These are phyloP conservation scores for Okapia johnstoni DNA, from an alignment of 2,113 vertebrate genomes.

Conservation along the genomic window DNA sequence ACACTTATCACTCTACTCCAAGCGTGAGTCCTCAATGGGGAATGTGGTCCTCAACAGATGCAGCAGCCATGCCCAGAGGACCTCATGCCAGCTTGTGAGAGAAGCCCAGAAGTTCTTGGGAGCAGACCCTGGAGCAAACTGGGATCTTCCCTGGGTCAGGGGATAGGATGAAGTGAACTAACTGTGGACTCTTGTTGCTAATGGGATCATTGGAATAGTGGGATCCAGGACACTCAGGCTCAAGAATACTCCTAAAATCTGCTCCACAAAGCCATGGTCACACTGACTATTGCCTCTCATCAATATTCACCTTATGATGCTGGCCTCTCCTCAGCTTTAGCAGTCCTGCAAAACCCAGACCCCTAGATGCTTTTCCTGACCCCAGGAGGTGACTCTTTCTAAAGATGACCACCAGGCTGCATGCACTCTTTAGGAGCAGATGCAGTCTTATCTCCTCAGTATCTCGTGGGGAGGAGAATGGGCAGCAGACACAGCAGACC, in stretches of 20 bases:
- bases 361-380: neutral
- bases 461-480: neutral
- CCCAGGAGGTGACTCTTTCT: neutral
- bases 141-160: neutral
- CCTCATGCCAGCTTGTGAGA: neutral
- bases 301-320: neutral
- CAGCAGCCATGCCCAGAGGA: neutral
- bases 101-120: neutral
- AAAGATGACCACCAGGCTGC: neutral
- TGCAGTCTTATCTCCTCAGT: neutral
- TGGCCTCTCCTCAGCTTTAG: neutral
- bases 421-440: neutral
- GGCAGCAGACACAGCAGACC: neutral
- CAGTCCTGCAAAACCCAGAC: neutral
- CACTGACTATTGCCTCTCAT: neutral
- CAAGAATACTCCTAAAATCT: neutral
- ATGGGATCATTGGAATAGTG: neutral
- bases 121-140: neutral
- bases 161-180: neutral
- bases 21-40: neutral
- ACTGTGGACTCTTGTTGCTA: neutral
- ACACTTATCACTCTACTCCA: neutral
- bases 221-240: neutral
- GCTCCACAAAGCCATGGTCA: neutral
- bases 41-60: neutral